A percentile compares a stretch with the other conserved stretches of the same genome.
phyloP scores from a whole-genome alignment of 2,797 vertebrate species.

The Chelon auratus region DNA sequence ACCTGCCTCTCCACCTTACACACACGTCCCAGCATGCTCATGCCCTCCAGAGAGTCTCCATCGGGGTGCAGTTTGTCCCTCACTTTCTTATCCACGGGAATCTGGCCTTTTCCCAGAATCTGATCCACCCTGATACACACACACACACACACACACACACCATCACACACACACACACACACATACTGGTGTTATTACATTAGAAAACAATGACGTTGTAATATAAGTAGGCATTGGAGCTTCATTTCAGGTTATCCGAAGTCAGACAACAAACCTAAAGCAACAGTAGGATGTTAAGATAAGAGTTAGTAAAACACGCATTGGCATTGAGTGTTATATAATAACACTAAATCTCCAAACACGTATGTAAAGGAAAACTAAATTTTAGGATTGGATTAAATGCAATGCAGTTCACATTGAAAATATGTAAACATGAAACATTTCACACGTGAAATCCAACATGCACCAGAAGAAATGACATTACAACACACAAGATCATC shows the following conservation, averaged over 20 bases:
- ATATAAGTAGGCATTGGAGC: conserved; percentile 8
- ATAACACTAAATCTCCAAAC: not conserved
- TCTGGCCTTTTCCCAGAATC: conserved; percentile 97
- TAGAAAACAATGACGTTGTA: conserved; percentile 20
- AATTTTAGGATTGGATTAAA: conserved; percentile 4
- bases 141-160: conserved; percentile 24
- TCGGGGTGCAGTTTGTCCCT: conserved; percentile 93
- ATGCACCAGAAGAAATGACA: not conserved
- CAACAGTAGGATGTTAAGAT: conserved; percentile 43
- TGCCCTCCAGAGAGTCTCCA: conserved; percentile 90
- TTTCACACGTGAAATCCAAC: not conserved
- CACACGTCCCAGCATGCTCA: conserved; percentile 97
- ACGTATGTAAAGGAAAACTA: not conserved
- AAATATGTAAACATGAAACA: not conserved
- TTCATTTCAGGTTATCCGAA: conserved; percentile 53
- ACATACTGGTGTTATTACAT: conserved; percentile 23
- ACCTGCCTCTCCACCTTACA: conserved; percentile 99
- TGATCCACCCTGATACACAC: conserved; percentile 92
- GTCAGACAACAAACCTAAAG: conserved; percentile 65
- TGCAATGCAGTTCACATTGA: not conserved
- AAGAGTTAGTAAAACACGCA: conserved; percentile 58
- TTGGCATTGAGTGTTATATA: not conserved
- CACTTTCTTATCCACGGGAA: conserved; percentile 93
- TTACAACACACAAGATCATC: not conserved
- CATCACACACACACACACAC: conserved; percentile 8